phyloP scores from a whole-genome alignment of 2,113 vertebrate species.

The Cercopithecus mona region DNA sequence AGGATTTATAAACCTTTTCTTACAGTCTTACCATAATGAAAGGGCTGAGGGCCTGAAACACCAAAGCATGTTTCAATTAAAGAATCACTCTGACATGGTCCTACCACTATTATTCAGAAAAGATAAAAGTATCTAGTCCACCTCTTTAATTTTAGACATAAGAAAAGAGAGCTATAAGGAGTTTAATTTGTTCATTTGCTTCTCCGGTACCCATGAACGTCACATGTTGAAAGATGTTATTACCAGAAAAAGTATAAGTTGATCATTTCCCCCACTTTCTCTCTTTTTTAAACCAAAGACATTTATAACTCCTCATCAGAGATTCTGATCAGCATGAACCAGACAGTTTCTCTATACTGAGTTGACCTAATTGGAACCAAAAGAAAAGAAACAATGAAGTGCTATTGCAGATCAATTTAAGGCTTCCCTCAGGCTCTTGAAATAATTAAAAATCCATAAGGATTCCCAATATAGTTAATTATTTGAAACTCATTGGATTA shows the following conservation, averaged over 20 bases:
- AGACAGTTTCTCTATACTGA: background rate
- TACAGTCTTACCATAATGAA: background rate
- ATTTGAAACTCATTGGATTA: background rate
- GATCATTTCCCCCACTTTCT: background rate
- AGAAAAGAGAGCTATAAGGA: background rate
- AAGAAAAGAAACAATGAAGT: background rate
- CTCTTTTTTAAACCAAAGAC: background rate
- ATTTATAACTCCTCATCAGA: background rate
- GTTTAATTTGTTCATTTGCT: background rate
- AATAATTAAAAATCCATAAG: background rate
- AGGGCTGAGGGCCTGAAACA: background rate
- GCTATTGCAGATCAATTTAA: background rate
- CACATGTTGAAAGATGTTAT: background rate
- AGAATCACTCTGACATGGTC: background rate
- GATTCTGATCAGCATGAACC: background rate
- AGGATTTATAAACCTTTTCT: background rate
- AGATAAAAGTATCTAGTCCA: background rate
- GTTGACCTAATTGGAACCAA: slow-evolving; percentile 10
- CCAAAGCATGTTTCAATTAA: background rate
- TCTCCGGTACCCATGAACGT: background rate
- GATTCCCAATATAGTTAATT: background rate
- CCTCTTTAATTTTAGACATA: background rate
- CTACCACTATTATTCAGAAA: background rate
- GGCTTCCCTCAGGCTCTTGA: background rate
- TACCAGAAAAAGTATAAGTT: background rate